Base-by-base conservation (phyloP, 2,888 invertebrate species). In the Cephus pygmeus region DNA sequence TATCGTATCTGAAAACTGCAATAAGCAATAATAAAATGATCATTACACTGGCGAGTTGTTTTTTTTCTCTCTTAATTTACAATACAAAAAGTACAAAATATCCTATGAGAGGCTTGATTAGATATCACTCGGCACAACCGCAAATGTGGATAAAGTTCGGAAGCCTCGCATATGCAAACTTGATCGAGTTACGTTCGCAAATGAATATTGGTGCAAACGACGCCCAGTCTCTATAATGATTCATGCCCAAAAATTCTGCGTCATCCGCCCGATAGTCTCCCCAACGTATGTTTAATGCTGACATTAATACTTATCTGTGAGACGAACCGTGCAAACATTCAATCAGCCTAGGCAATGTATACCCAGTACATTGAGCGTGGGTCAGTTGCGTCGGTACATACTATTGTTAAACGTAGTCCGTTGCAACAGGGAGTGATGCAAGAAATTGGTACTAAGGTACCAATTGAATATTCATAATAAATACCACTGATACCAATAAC, bases 381-480 rank as follows among this genome's bases (percentile, higher is more conserved):
- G 56, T 23, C 23, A 56, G 15, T 56, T 56, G 56, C 23, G 56
- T 23, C 23, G 56, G 56, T 23, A 56, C 2, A 71, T 71, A 71
- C 34, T 71, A 30, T 71, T 71, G 31, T 71, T 71, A 33, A 30
- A 30, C 71, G 11, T 71, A 71, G 71, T 71, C 11, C 71, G 34
- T 33, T 71, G 56, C 56, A 71, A 71, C 15, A 71, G 31, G 30
- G 23, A 34, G 34, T 33, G 9, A 11, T 71, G 71, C 71, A 71
- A 71, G 34, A 30, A 71, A 33, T 33, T 71, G 34, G 34, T 71
- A 31, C 34, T 34, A 33, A 71, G 12, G 34, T 71, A 34, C 71
- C 31, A 31, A 71, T 71, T 71, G 33, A 12, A 31, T 71, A 71
- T 71, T 71, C 11, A 71, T 71, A 71, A 71, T 33, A 71, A 71